Base-by-base conservation (phyloP, 1,140 invertebrate species). In the Dendroctonus valens region DNA sequence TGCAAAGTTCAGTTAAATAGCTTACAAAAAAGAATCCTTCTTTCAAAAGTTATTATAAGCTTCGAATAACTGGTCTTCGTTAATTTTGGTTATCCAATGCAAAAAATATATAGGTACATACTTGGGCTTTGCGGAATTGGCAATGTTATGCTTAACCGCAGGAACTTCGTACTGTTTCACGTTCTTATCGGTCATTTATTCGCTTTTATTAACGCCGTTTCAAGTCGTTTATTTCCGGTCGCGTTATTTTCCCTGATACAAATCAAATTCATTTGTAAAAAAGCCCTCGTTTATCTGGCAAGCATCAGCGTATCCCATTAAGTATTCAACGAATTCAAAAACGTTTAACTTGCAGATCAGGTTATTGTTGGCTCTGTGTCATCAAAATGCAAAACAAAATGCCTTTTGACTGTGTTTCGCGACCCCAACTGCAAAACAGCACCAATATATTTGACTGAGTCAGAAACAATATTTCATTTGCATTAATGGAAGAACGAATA, bases 341-440 rank as follows among this genome's bases (percentile, higher is more conserved):
- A 58, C 41, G 55, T 58, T 58, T 58, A 58, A 58, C 55, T 58
- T 58, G 55, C 55, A 58, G 55, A 58, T 58, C 55, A 46, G 55
- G 40, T 58, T 46, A 58, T 58, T 58, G 55, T 46, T 15, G 41
- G 55, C 40, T 44, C 53, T 55, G 41, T 58, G 55, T 58, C 55
- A 58, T 58, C 55, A 58, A 58, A 58, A 58, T 58, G 55, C 55
- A 58, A 58, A 58, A 58, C 55, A 58, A 58, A 58, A 58, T 58
- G 55, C 55, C 53, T 44, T 58, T 58, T 58, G 41, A 58, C 8
- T 58, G 11, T 39, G 39, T 55, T 40, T 41, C 39, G 37, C 39
- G 53, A 55, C 53, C 53, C 40, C 55, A 14, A 58, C 41, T 42
- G 12, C 41, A 58, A 42, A 58, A 58, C 53, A 55, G 7, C 53